phyloP scores from a whole-genome alignment of 1,140 invertebrate species.

The Sycobia sp. region DNA sequence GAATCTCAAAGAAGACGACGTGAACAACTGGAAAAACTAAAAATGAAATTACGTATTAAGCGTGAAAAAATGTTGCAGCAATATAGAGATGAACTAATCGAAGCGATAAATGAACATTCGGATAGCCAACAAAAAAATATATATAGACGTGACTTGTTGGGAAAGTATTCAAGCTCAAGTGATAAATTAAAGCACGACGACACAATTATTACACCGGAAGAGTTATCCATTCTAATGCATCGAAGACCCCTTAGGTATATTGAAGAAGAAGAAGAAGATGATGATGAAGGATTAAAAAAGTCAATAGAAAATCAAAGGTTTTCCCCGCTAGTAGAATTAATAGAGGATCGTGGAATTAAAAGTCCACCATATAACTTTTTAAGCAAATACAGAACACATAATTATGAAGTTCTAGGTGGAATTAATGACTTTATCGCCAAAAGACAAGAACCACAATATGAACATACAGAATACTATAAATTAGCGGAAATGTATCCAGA shows the following conservation, averaged over 20 bases:
- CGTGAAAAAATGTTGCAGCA: slow-evolving; percentile 36
- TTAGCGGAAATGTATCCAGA: too few relatives aligned
- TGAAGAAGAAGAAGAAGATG: neutral
- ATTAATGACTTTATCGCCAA: too few relatives aligned
- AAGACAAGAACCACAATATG: too few relatives aligned
- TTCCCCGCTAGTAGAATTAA: too few relatives aligned
- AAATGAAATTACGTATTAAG: slow-evolving; percentile 36
- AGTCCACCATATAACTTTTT: too few relatives aligned
- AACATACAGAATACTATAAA: too few relatives aligned
- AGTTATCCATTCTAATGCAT: slow-evolving; percentile 26
- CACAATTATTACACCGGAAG: slow-evolving; percentile 25
- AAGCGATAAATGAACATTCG: slow-evolving; percentile 16
- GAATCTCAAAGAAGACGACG: slow-evolving; percentile 28
- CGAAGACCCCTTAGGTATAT: slow-evolving; percentile 20
- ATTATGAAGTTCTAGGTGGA: too few relatives aligned
- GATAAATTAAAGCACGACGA: neutral
- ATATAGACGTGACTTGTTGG: slow-evolving; percentile 36
- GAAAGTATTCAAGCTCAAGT: neutral
- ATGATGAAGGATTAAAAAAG: too few relatives aligned
- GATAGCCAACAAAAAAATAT: slow-evolving; percentile 29
- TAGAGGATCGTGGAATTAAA: neutral
- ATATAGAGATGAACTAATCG: slow-evolving; percentile 28
- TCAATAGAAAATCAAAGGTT: too few relatives aligned
- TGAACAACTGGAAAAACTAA: slow-evolving; percentile 36
- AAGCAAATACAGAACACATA: too few relatives aligned